Base-by-base conservation (phyloP, 2,113 vertebrate genomes). In the Zootoca vivipara region DNA sequence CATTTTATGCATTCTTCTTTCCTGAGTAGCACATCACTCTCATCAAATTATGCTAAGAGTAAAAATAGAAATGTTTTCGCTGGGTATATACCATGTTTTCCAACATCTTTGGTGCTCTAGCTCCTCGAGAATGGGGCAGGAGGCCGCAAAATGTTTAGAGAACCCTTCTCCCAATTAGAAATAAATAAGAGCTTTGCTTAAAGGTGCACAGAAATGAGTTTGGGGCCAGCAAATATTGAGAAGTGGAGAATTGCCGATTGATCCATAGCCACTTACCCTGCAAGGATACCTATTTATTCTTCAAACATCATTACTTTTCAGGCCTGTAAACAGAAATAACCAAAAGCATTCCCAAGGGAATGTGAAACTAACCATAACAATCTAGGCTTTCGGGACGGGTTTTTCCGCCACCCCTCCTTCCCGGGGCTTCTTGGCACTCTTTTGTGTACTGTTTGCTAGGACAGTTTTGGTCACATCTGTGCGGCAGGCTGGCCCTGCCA, bases 391-490 rank as follows among this genome's bases (percentile, higher is more conserved):
- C 97, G 35, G 35, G 35, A 33, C 6, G 33, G 26, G 7, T 20
- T 24, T 33, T 1, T 12, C 4, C 40, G 1, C 16, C 13, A 3
- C 72, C 24, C 7, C 12, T 0, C 58, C 30, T 69, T 95, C 96
- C 95, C 95, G 92, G 94, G 90, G 97, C 97, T 97, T 97, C 96
- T 97, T 98, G 97, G 97, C 96, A 97, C 96, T 96, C 97, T 93
- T 94, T 97, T 96, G 97, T 97, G 96, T 94, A 92, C 97, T 96
- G 97, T 85, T 97, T 97, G 97, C 97, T 97, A 97, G 95, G 95
- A 95, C 74, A 86, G 97, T 94, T 97, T 98, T 98, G 97, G 98
- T 97, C 98, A 98, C 99, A 99, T 99, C 99, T 99, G 99, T 97
- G 98, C 96, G 94, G 95, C 97, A 97, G 97, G 96, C 97, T 97